phyloP scores from a whole-genome alignment of 2,888 invertebrate species.

The Spisula solida region DNA sequence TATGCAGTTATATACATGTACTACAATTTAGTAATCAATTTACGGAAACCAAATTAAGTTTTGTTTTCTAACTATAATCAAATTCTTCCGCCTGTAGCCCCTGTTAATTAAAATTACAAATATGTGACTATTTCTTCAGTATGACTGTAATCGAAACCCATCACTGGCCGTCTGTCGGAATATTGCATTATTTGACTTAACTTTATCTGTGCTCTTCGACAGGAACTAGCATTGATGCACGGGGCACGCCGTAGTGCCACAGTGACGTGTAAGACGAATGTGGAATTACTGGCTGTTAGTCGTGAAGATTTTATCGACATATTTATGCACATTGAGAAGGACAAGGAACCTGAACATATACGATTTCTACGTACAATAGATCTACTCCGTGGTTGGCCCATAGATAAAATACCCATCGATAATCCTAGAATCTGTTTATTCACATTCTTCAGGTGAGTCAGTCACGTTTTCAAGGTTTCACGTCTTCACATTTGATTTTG shows the following conservation, averaged over 20 bases:
- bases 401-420: conserved; percentile 83
- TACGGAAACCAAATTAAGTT: too few species aligned
- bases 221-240: conserved; percentile 87
- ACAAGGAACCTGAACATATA: conserved; percentile 86
- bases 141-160: too few species aligned
- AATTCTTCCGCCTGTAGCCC: too few species aligned
- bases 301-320: conserved; percentile 90
- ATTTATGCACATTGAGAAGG: conserved; percentile 85
- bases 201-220: not conserved
- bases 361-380: conserved; percentile 82
- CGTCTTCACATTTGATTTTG: too few species aligned
- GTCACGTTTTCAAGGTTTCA: too few species aligned
- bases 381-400: conserved; percentile 84
- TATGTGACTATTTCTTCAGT: too few species aligned
- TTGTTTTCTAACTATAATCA: too few species aligned
- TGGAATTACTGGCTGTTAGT: conserved; percentile 90
- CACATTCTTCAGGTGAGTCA: conserved; percentile 85
- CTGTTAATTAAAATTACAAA: too few species aligned
- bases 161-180: too few species aligned
- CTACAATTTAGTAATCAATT: too few species aligned
- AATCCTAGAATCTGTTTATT: conserved; percentile 86
- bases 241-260: conserved; percentile 85
- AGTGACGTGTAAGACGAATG: conserved; percentile 85
- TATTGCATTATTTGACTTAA: too few species aligned
- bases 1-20: too few species aligned